phyloP scores from a whole-genome alignment of 2,797 vertebrate species.

The Cynopterus sphinx region DNA sequence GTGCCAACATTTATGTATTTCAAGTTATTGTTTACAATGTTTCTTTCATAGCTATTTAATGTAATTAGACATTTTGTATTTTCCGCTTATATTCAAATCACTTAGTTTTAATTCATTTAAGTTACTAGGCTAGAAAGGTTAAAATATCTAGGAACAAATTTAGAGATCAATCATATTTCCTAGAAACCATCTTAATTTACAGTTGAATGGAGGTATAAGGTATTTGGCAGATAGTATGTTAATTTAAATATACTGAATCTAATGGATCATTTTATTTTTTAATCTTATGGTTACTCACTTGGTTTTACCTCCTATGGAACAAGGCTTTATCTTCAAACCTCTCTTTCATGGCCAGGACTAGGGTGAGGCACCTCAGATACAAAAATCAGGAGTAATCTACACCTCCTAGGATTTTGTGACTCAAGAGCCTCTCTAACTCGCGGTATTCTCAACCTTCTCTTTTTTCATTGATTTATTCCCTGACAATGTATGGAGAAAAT shows the following conservation, averaged over 20 bases:
- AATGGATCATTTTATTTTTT: background rate
- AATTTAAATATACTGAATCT: background rate
- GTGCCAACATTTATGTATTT: background rate
- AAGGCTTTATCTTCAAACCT: background rate
- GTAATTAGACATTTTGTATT: background rate
- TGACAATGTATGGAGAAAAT: background rate
- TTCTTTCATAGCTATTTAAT: background rate
- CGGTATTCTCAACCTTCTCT: background rate
- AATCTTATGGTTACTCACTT: background rate
- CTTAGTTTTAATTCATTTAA: background rate
- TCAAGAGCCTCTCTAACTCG: background rate
- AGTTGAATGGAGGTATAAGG: background rate
- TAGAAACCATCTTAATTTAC: background rate
- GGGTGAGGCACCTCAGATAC: background rate
- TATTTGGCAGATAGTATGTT: background rate
- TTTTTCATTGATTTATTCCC: background rate
- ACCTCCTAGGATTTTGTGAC: background rate
- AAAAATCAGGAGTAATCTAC: background rate
- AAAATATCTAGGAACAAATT: background rate
- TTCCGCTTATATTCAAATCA: background rate
- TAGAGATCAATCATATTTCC: background rate
- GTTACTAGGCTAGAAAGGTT: background rate
- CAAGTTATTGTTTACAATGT: background rate
- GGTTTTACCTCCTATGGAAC: background rate
- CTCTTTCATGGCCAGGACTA: background rate